Conservation (phyloP, 2,888 invertebrate species). For the Heteromurus nitidus region DNA sequence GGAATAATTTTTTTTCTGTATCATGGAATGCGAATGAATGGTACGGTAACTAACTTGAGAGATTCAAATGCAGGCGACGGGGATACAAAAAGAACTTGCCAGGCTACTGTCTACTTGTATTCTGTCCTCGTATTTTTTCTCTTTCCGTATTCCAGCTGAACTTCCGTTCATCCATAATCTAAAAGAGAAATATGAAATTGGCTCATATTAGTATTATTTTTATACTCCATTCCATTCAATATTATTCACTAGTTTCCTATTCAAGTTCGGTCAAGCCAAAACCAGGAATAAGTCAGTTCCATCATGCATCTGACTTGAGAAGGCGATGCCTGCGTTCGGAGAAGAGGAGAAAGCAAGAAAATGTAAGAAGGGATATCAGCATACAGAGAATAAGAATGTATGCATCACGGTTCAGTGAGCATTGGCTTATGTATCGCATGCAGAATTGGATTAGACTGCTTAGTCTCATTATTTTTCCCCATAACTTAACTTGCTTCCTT, state of each 20-base stretch:
- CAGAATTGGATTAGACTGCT: conserved; percentile 64
- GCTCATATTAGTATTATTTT: conserved; percentile 56
- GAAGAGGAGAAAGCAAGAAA: conserved; percentile 5
- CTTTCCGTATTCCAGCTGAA: background rate
- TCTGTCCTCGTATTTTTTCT: conserved; percentile 31
- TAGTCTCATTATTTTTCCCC: conserved; percentile 64
- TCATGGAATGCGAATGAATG: conserved; percentile 59
- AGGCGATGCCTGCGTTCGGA: too few species aligned
- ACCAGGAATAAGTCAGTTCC: conserved; percentile 56
- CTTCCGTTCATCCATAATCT: conserved; percentile 60
- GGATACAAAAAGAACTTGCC: background rate
- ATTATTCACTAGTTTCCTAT: conserved; percentile 45
- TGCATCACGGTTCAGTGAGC: conserved; percentile 63
- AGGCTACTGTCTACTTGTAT: conserved; percentile 26
- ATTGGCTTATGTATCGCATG: conserved; percentile 62
- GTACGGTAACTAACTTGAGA: conserved; percentile 54
- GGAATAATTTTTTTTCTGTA: conserved; percentile 49
- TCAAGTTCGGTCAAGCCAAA: conserved; percentile 42
- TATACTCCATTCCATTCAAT: conserved; percentile 50
- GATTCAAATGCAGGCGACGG: conserved; percentile 49
- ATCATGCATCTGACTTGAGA: conserved; percentile 60
- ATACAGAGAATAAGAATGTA: conserved; percentile 41
- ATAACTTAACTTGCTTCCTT: conserved; percentile 62
- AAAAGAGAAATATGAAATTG: conserved; percentile 60
- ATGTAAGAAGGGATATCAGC: conserved; percentile 3